These are phyloP conservation scores for Achatina immaculata DNA, from an alignment of 1,140 invertebrate genomes.

Conservation along the genomic window DNA sequence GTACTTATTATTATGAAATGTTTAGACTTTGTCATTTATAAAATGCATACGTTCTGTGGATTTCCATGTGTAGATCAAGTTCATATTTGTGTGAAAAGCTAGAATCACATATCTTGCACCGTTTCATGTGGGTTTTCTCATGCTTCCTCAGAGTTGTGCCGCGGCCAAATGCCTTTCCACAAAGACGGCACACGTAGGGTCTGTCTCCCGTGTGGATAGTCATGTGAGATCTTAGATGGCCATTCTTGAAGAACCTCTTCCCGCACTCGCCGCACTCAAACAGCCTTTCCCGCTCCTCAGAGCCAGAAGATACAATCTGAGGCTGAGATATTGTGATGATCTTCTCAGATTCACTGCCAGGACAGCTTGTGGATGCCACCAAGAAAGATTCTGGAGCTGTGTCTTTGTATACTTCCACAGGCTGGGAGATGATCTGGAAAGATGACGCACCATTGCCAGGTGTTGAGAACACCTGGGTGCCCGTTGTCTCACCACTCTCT, in stretches of 20 bases:
- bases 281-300: conserved; percentile 15
- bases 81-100: conserved; percentile 33
- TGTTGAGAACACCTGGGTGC: not conserved
- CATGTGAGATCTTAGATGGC: conserved; percentile 37
- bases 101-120: conserved; percentile 36
- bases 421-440: conserved; percentile 4
- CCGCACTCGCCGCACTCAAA: conserved; percentile 37
- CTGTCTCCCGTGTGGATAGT: conserved; percentile 23
- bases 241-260: conserved; percentile 36
- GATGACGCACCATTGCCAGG: not conserved
- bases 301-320: conserved; percentile 13
- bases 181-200: conserved; percentile 28
- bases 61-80: conserved; percentile 32
- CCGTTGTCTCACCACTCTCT: not conserved
- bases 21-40: conserved; percentile 34
- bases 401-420: not conserved
- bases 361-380: conserved; percentile 21
- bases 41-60: conserved; percentile 36
- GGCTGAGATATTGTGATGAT: conserved; percentile 37
- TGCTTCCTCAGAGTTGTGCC: conserved; percentile 32
- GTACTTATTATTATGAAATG: too few species aligned
- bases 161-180: conserved; percentile 35
- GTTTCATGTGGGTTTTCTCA: conserved; percentile 37
- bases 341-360: conserved; percentile 4
- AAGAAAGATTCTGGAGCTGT: not conserved